A percentile compares a stretch with the other conserved stretches of the same genome.
These are phyloP conservation scores for Nerophis ophidion DNA, from an alignment of 2,113 vertebrate genomes.

Conservation along the genomic window DNA sequence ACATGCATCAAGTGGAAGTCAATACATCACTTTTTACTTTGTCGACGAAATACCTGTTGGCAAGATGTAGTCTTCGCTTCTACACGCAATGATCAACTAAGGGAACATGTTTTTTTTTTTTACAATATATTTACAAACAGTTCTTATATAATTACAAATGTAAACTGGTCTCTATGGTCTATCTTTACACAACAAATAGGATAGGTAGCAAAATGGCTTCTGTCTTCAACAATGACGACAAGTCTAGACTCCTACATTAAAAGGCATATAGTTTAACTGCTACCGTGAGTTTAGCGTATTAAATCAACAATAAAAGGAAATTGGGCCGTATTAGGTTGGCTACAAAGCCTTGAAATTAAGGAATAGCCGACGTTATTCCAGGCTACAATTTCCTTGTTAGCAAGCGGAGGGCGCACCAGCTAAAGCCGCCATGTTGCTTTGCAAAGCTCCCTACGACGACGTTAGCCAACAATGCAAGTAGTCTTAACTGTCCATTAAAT, in stretches of 20 bases:
- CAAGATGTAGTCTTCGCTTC: too few relatives aligned
- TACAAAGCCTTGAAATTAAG: not conserved
- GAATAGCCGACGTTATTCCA: constrained; percentile 1
- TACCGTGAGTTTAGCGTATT: not conserved
- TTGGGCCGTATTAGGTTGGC: not conserved
- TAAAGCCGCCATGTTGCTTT: constrained; percentile 59
- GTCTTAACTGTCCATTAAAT: too few relatives aligned
- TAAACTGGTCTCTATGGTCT: not conserved
- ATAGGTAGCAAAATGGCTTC: constrained; percentile 52
- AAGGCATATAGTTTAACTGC: not conserved
- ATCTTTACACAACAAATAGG: constrained; percentile 4
- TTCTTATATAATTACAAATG: too few relatives aligned
- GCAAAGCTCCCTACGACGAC: not conserved
- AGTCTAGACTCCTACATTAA: constrained; percentile 3
- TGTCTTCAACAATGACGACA: constrained; percentile 22
- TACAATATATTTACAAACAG: too few relatives aligned
- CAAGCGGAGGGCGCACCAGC: constrained; percentile 34
- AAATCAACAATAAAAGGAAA: not conserved
- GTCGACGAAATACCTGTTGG: too few relatives aligned
- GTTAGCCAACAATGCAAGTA: too few relatives aligned
- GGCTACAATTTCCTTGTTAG: constrained; percentile 62
- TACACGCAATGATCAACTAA: too few relatives aligned
- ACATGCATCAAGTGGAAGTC: too few relatives aligned
- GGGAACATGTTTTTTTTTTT: too few relatives aligned
- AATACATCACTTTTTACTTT: too few relatives aligned